A percentile compares a stretch with the other conserved stretches of the same genome.
Conservation (phyloP, 1,140 invertebrate species). For the Lethocerus indicus region DNA sequence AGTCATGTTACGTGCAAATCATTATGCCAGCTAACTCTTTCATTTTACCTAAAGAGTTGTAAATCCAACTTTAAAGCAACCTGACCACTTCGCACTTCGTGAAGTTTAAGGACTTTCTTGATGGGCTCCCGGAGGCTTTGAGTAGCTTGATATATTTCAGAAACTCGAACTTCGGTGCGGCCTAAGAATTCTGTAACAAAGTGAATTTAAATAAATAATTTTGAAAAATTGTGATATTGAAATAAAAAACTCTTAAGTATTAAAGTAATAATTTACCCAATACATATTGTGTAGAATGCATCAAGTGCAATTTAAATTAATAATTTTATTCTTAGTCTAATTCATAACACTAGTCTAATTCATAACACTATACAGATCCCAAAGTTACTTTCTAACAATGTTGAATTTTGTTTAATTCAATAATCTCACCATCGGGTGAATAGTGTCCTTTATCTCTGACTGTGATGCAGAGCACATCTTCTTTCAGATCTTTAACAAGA, state of each 20-base stretch:
- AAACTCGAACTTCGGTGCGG: slow-evolving; percentile 51
- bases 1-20: not conserved
- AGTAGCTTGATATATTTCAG: slow-evolving; percentile 44
- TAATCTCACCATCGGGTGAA: slow-evolving; percentile 49
- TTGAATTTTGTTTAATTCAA: no score
- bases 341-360: no score
- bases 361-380: no score
- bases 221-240: no score
- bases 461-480: slow-evolving; percentile 58
- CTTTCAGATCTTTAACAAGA: slow-evolving; percentile 48
- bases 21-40: not conserved
- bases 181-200: slow-evolving; percentile 60
- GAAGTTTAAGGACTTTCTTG: slow-evolving; percentile 44
- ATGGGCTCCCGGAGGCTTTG: slow-evolving; percentile 45
- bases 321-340: no score
- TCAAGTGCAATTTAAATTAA: no score
- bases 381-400: no score
- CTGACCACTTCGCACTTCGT: slow-evolving; percentile 54
- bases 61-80: slow-evolving; percentile 56
- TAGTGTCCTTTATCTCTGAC: slow-evolving; percentile 65
- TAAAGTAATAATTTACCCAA: no score
- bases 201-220: no score
- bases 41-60: slow-evolving; percentile 38
- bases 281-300: no score
- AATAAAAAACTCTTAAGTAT: no score